Evolutionary conservation across 1,140 invertebrate genomes (phyloP).

Genomic region (Pseudobourletiella spinata): DNA sequence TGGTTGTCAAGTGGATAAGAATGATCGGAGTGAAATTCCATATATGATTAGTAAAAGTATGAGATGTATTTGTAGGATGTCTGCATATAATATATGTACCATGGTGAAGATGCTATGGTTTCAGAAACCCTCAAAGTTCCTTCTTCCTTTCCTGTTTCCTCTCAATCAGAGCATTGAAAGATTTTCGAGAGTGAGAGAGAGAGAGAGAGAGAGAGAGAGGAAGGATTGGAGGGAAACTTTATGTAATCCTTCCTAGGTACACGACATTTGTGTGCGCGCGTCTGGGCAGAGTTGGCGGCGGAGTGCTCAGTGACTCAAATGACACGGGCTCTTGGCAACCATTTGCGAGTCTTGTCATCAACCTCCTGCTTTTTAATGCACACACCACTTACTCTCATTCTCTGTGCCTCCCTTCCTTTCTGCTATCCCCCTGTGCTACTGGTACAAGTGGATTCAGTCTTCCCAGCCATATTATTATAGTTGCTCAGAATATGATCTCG

Average conservation of each 20-base stretch:
- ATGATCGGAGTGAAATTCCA: conserved; percentile 11
- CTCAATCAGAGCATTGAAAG: background rate
- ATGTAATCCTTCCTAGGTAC: no score
- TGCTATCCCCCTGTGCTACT: background rate
- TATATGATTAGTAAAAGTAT: conserved; percentile 17
- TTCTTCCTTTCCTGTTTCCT: conserved; percentile 13
- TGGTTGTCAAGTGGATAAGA: no score
- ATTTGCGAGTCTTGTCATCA: conserved; percentile 23
- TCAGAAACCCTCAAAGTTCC: conserved; percentile 17
- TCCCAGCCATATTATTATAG: no score
- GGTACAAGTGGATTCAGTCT: no score
- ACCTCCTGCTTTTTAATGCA: conserved; percentile 20
- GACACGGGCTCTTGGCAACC: conserved; percentile 23
- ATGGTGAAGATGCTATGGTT: no score
- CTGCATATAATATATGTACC: no score
- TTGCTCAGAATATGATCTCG: no score
- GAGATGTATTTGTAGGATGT: background rate
- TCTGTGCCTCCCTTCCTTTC: background rate
- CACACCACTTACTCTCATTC: background rate
- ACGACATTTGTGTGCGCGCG: no score
- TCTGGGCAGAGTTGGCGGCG: no score
- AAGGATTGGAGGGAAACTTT: no score
- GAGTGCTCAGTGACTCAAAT: conserved; percentile 12
- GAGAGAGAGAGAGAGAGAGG: no score
- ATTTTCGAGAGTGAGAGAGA: no score